Evolutionary conservation across 1,140 invertebrate genomes (phyloP).

Genomic region (Neuroterus valhalla): DNA sequence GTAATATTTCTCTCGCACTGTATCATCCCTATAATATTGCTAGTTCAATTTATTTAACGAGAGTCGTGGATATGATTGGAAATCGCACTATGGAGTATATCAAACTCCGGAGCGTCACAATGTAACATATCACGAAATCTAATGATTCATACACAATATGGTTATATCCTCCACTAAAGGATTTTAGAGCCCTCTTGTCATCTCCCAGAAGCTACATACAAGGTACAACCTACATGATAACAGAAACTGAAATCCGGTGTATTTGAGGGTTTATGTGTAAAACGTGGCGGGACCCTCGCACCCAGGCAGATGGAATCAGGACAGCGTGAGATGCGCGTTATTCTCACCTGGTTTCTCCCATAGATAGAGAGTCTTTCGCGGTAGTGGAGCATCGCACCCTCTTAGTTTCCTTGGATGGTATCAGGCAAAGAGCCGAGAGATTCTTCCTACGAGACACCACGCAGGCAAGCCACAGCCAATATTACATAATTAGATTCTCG

Average conservation of each 20-base stretch:
- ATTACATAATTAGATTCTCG: constrained; percentile 63
- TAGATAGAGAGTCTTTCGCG: constrained; percentile 40
- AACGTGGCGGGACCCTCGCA: constrained; percentile 8
- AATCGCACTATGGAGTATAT: too few relatives aligned
- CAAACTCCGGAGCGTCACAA: too few relatives aligned
- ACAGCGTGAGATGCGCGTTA: constrained; percentile 62
- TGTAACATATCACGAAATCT: too few relatives aligned
- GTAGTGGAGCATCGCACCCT: constrained; percentile 17
- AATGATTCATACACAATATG: too few relatives aligned
- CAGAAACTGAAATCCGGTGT: constrained; percentile 8
- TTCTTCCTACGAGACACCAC: constrained; percentile 24
- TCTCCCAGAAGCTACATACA: too few relatives aligned
- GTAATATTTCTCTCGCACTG: too few relatives aligned
- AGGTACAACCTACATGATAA: neutral
- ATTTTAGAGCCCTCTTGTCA: too few relatives aligned
- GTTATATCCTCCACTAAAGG: too few relatives aligned
- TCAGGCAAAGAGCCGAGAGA: constrained; percentile 30
- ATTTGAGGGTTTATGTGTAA: constrained; percentile 1
- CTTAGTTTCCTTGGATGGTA: neutral
- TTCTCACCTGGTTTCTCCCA: constrained; percentile 56
- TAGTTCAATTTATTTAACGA: too few relatives aligned
- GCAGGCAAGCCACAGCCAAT: constrained; percentile 50
- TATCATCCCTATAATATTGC: too few relatives aligned
- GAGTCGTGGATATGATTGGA: too few relatives aligned
- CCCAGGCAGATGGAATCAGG: constrained; percentile 59